Percentiles rank a stretch among this genome's conserved stretches.
phyloP scores from a whole-genome alignment of 1,140 invertebrate genomes.

The Whitmania pigra region DNA sequence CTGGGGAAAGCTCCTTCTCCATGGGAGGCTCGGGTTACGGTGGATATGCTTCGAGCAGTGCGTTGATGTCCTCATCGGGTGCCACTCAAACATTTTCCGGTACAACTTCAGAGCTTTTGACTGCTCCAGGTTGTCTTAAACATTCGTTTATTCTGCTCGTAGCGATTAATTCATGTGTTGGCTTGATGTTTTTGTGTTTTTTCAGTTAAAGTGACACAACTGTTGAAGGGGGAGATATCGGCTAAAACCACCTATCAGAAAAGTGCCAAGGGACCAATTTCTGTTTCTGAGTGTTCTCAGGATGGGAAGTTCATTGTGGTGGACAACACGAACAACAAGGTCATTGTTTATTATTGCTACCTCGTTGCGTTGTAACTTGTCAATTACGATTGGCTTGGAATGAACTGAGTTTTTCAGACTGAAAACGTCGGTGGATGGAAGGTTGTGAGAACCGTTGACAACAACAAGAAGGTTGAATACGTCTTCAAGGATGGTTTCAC shows the following conservation, averaged over 20 bases:
- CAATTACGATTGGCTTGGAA: too few relatives aligned
- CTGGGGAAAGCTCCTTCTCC: neutral
- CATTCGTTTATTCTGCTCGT: neutral
- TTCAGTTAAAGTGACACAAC: constrained; percentile 11
- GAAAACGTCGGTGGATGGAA: constrained; percentile 34
- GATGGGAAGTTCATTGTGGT: constrained; percentile 16
- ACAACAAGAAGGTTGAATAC: constrained; percentile 13
- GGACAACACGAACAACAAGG: constrained; percentile 8
- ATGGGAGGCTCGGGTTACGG: neutral
- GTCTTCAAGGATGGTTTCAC: constrained; percentile 12
- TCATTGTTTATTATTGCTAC: neutral
- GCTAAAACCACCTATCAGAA: constrained; percentile 17
- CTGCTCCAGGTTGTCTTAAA: too few relatives aligned
- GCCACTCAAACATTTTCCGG: too few relatives aligned
- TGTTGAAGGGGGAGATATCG: constrained; percentile 19
- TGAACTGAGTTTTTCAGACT: constrained; percentile 25
- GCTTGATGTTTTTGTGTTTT: neutral
- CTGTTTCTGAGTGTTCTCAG: constrained; percentile 9
- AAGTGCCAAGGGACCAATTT: constrained; percentile 12
- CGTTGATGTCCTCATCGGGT: too few relatives aligned
- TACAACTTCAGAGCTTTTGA: too few relatives aligned
- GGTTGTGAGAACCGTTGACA: constrained; percentile 31
- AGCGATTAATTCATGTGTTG: neutral
- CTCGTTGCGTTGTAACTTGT: too few relatives aligned
- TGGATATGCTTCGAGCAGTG: neutral